Evolutionary conservation across 92 coral and sea anemone genomes (phyloP), one percentile per base, ranked within the genome.

Genomic region (Montipora capitata): DNA sequence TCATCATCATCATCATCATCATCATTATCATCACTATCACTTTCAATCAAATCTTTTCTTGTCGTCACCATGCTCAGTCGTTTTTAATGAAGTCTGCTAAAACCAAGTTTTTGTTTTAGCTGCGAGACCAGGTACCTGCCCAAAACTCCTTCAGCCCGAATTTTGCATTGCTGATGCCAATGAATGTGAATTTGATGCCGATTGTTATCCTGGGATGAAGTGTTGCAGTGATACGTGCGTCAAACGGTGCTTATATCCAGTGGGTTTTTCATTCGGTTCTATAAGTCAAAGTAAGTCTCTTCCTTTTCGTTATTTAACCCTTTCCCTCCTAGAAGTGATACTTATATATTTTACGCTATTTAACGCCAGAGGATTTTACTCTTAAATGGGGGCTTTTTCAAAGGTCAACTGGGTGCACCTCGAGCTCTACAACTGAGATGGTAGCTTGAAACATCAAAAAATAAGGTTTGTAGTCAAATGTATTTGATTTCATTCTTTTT

Each of bases 161-260:
- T 49, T 77, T 14, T 92, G 95, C 15, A 58, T 79, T 7, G 77
- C 79, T 27, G 80, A 92, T 39, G 78, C 72, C 7, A 64, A 72
- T 63, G 91, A 92, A 71, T 92, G 95, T 70, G 84, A 84, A 66
- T 92, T 89, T 70, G 95, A 92, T 71, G 95, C 73, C 1, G 95
- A 92, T 61, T 92, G 95, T 64, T 92, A 85, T 85, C 86, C 88
- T 40, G 85, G 80, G 45, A 72, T 74, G 88, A 92, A 92, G 77
- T 92, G 95, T 80, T 92, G 95, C 61, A 85, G 84, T 40, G 86
- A 92, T 73, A 88, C 91, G n/a, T 92, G 95, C 67, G 70, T 77
- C 62, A 89, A 71, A 17, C 43, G 79, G 18, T 92, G 95, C 10
- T 81, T 92, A n/a, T 84, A 82, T 27, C 95, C 95, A 3, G 86